These are phyloP conservation scores for Trigoniulus corallinus DNA, from an alignment of 1,140 invertebrate genomes.

Conservation along the genomic window DNA sequence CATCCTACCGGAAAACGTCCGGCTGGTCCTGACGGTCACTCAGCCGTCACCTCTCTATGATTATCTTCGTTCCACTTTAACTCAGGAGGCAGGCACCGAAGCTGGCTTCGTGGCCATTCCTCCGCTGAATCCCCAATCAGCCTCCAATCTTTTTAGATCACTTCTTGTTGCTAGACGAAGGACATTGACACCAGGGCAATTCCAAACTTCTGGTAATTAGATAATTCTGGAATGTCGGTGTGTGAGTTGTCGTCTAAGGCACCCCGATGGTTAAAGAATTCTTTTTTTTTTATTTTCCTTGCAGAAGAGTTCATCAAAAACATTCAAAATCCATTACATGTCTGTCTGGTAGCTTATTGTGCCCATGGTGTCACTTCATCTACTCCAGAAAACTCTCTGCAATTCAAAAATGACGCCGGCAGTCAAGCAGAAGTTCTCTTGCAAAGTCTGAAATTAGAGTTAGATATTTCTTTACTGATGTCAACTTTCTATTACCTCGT, in stretches of 20 bases:
- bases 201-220: not conserved
- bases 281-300: no score
- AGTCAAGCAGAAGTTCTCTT: not conserved
- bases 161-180: not conserved
- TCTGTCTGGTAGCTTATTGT: no score
- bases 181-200: not conserved
- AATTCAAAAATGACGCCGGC: no score
- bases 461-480: not conserved
- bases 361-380: no score
- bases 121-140: not conserved
- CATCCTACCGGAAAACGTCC: constrained; percentile 45
- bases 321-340: no score
- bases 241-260: no score
- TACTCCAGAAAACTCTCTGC: no score
- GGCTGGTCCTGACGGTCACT: constrained; percentile 49
- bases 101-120: no score
- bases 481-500: not conserved
- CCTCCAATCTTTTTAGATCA: not conserved
- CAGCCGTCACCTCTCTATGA: constrained; percentile 30
- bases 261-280: no score
- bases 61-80: constrained; percentile 16
- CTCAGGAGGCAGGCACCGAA: constrained; percentile 19
- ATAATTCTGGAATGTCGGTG: no score
- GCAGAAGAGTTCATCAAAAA: no score
- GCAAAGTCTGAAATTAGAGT: not conserved